Conservation (phyloP, 2,113 vertebrate genomes). For the Varanus salvator region DNA sequence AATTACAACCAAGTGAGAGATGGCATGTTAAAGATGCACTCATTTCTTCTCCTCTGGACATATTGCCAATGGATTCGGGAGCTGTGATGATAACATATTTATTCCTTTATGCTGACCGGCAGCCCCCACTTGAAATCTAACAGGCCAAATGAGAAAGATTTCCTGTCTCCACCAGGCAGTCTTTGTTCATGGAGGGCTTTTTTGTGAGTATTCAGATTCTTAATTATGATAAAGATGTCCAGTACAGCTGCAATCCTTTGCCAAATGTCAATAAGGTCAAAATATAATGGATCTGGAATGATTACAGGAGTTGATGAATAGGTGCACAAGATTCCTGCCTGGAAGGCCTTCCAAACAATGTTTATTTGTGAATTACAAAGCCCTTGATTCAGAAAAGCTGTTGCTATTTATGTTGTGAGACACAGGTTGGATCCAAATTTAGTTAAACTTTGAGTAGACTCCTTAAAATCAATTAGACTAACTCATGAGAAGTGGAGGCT, state of each 20-base stretch:
- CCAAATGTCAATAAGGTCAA: not conserved
- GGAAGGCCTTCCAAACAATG: not conserved
- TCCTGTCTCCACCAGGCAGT: not conserved
- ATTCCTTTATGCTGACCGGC: constrained; percentile 2
- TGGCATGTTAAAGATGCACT: constrained; percentile 22
- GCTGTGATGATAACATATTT: constrained; percentile 10
- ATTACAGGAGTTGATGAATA: constrained; percentile 26
- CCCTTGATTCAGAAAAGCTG: constrained; percentile 7
- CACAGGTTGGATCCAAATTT: too few species aligned
- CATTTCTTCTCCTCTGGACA: constrained; percentile 43
- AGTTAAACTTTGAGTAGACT: too few species aligned
- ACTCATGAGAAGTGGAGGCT: too few species aligned
- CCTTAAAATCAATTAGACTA: too few species aligned
- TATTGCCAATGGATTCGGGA: constrained; percentile 37
- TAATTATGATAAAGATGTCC: constrained; percentile 10
- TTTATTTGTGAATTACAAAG: constrained; percentile 15
- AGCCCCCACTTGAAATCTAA: not conserved
- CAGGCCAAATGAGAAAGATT: constrained; percentile 6
- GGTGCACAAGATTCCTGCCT: not conserved
- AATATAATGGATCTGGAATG: not conserved
- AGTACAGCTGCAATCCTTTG: constrained; percentile 23
- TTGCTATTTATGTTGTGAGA: not conserved
- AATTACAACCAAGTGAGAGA: constrained; percentile 24
- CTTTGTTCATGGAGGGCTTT: constrained; percentile 40
- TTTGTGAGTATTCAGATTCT: constrained; percentile 21